phyloP scores from a whole-genome alignment of 2,797 vertebrate species.

The Hylomyscus alleni region DNA sequence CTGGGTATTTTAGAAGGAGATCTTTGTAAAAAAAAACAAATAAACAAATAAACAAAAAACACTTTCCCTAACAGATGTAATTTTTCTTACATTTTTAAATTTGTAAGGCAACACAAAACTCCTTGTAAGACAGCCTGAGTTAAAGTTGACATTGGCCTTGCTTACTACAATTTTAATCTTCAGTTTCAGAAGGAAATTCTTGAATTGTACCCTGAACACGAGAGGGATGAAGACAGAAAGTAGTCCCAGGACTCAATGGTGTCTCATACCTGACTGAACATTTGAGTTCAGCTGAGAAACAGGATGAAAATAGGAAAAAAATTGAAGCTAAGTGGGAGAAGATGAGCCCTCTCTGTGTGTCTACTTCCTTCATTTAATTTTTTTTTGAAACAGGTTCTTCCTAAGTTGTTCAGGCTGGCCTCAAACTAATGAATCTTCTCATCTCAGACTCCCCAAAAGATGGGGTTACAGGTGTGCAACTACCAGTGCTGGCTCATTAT shows the following conservation, averaged over 20 bases:
- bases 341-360: conserved; percentile 47
- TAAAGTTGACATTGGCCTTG: conserved; percentile 38
- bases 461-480: not conserved
- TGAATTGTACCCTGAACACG: not conserved
- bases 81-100: conserved; percentile 49
- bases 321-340: conserved; percentile 46
- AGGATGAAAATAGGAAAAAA: conserved; percentile 46
- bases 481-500: conserved; percentile 11
- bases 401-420: not conserved
- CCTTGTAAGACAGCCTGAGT: conserved; percentile 24
- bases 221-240: not conserved
- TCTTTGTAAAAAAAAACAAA: conserved; percentile 5
- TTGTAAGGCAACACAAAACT: conserved; percentile 34
- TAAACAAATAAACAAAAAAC: too few species aligned
- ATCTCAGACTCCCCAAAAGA: too few species aligned
- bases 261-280: not conserved
- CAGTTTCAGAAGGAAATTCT: conserved; percentile 60
- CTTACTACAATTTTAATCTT: conserved; percentile 67
- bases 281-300: conserved; percentile 41
- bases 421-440: not conserved
- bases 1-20: conserved; percentile 55
- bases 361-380: not conserved
- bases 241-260: not conserved
- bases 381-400: not conserved
- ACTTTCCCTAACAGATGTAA: too few species aligned